A percentile compares a stretch with the other conserved stretches of the same genome.
Evolutionary conservation across 2,888 invertebrate genomes (phyloP).

Genomic region (Salpingus planirostris): DNA sequence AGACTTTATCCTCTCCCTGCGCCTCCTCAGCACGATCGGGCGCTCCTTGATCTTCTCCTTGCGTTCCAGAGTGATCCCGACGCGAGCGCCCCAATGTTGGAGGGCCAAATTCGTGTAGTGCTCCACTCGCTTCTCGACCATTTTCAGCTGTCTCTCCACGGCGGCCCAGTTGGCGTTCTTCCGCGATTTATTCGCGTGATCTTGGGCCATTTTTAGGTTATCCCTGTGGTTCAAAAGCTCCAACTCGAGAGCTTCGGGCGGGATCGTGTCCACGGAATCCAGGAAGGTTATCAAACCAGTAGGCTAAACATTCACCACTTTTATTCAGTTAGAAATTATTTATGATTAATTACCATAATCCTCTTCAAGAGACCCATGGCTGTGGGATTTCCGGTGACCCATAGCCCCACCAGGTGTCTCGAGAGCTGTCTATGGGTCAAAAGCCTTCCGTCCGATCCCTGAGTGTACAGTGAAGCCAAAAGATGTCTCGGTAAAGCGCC

Average conservation of each 20-base stretch:
- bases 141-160: constrained; percentile 61
- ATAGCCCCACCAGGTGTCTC: constrained; percentile 85
- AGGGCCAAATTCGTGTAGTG: constrained; percentile 56
- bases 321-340: constrained; percentile 1
- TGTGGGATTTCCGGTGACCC: constrained; percentile 91
- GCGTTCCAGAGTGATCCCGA: constrained; percentile 48
- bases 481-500: constrained; percentile 92
- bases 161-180: constrained; percentile 64
- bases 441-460: constrained; percentile 69
- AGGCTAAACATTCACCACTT: constrained; percentile 54
- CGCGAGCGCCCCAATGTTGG: constrained; percentile 62
- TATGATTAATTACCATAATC: constrained; percentile 60
- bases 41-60: constrained; percentile 59
- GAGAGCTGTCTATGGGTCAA: constrained; percentile 87
- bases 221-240: constrained; percentile 74
- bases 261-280: constrained; percentile 79
- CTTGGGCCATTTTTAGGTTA: constrained; percentile 89
- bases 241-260: constrained; percentile 60
- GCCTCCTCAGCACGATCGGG: constrained; percentile 84
- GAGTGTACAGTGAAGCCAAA: constrained; percentile 79
- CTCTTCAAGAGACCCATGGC: constrained; percentile 79
- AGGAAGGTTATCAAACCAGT: constrained; percentile 83
- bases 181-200: constrained; percentile 58
- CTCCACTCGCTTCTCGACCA: constrained; percentile 76
- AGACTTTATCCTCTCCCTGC: constrained; percentile 80